A percentile compares a stretch with the other conserved stretches of the same genome.
These are phyloP conservation scores for Eumerus sabulonum DNA, from an alignment of 2,888 invertebrate species.

Conservation along the genomic window DNA sequence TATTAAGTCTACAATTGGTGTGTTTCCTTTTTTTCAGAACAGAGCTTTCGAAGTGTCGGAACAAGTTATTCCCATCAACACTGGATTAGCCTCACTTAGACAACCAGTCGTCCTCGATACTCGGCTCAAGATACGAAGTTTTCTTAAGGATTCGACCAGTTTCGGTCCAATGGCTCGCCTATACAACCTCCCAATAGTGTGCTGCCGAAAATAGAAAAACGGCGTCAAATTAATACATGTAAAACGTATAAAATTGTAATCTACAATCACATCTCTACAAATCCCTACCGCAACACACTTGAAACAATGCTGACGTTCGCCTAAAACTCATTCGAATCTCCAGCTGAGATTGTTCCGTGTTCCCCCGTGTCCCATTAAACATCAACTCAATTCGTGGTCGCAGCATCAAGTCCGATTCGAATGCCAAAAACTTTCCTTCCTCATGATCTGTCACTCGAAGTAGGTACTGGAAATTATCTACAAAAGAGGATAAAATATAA, in stretches of 20 bases:
- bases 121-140: constrained; percentile 23
- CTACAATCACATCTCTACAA: background rate
- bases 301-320: constrained; percentile 64
- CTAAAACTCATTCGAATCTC: constrained; percentile 59
- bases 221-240: no score
- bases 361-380: constrained; percentile 32
- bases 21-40: no score
- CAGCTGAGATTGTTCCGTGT: constrained; percentile 24
- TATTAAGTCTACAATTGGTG: no score
- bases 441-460: constrained; percentile 56
- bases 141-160: constrained; percentile 34
- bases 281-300: constrained; percentile 57
- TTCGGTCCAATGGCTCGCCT: constrained; percentile 41
- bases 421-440: constrained; percentile 45
- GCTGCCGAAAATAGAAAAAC: constrained; percentile 19
- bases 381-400: constrained; percentile 58
- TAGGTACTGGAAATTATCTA: constrained; percentile 46
- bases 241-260: no score
- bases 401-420: constrained; percentile 61
- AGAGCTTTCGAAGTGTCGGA: no score
- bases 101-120: constrained; percentile 17
- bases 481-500: background rate
- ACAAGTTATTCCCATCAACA: no score
- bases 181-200: constrained; percentile 52
- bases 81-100: no score